Evolutionary conservation across 2,888 invertebrate genomes (phyloP), one percentile per base, ranked within the genome.

Genomic region (Pelosia muscerda): DNA sequence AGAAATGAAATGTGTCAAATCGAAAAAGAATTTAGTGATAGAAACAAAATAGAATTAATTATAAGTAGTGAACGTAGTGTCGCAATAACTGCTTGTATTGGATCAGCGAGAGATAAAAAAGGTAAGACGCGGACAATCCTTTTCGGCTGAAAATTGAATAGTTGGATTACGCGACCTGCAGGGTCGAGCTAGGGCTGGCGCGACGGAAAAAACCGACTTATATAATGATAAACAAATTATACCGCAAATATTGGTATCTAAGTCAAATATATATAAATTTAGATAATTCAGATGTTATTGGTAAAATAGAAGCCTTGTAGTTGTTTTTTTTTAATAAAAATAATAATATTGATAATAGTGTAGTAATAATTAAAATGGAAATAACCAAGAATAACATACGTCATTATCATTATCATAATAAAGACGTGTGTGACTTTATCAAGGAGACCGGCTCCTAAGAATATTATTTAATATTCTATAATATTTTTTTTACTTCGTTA

Each of bases 91-190:
- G 88, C 89, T 87, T 91, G 90, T 89, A 89, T 78, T 78, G 88
- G 91, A 89, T 92, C 87, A 90, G 80, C 72, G 80, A 83, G 84
- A 89, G 86, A 90, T 89, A 92, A 93, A 93, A 93, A 91, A 90
- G 84, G 81, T 90, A 92, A 93, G 91, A 90, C 88, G 88, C 81
- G 85, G 87, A 87, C 92, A 92, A 93, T 91, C 92, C 92, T 93
- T 92, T 90, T 90, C 85, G 89, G 80, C 89, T 90, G 90, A 90
- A 93, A 94, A 94, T 95, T 94, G 93, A 92, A 94, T 94, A 92
- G 93, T 93, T 91, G 94, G 94, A 95, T 95, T 95, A 94, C 85
- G 86, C 83, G 90, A 89, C 87, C 87, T 86, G 78, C 86, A 88
- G 86, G 82, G 65, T 77, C 68, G 26, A 63, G 67, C 9, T 77